phyloP scores from a whole-genome alignment of 2,797 vertebrate genomes.

The Silurus lanzhouensis region DNA sequence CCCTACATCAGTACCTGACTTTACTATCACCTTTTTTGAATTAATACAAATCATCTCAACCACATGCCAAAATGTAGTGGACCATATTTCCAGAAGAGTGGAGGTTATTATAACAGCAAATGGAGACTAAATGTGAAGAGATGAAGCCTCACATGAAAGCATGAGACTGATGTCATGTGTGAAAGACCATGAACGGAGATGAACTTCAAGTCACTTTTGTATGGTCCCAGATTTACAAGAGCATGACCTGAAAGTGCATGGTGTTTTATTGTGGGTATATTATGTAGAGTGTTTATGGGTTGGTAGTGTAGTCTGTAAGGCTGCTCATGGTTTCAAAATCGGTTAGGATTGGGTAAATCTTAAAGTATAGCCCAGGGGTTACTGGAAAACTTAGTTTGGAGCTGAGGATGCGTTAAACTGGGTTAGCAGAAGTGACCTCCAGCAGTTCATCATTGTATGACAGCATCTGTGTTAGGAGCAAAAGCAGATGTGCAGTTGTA shows the following conservation, averaged over 20 bases:
- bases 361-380: background rate
- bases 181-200: background rate
- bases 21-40: no score
- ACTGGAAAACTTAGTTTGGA: slow-evolving; percentile 3
- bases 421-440: slow-evolving; percentile 38
- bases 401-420: slow-evolving; percentile 32
- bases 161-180: background rate
- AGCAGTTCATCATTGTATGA: slow-evolving; percentile 41
- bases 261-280: background rate
- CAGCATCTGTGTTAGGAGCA: slow-evolving; percentile 38
- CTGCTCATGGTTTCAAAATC: background rate
- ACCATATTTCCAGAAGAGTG: no score
- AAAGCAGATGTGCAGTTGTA: slow-evolving; percentile 43
- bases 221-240: background rate
- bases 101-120: no score
- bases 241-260: background rate
- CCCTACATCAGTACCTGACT: no score
- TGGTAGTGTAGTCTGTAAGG: background rate
- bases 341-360: background rate
- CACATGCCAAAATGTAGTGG: no score
- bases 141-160: background rate
- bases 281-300: background rate
- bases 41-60: no score
- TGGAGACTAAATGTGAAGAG: no score
- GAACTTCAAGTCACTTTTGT: background rate